Conservation (phyloP, 2,888 invertebrate genomes). For the Cosmia pyralina region DNA sequence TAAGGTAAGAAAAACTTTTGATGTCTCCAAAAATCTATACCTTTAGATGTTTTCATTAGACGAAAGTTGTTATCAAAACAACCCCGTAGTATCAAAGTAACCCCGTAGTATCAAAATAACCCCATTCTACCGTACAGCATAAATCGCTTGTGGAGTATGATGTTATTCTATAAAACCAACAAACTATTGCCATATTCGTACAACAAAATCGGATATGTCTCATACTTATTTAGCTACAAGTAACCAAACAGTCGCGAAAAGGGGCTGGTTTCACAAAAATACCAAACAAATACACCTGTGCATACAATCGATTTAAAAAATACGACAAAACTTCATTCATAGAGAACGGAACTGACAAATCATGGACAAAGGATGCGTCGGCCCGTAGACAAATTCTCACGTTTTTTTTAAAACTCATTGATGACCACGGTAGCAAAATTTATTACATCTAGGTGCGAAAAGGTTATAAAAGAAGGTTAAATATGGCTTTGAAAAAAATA, state of each 20-base stretch:
- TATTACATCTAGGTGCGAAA: slow-evolving; percentile 77
- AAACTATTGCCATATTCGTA: slow-evolving; percentile 21
- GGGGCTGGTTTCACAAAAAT: slow-evolving; percentile 53
- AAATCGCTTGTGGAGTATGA: background rate
- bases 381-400: slow-evolving; percentile 83
- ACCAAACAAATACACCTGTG: slow-evolving; percentile 85
- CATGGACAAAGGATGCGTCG: slow-evolving; percentile 76
- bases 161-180: slow-evolving; percentile 32
- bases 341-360: slow-evolving; percentile 83
- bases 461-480: slow-evolving; percentile 63
- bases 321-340: slow-evolving; percentile 75
- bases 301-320: slow-evolving; percentile 74
- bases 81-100: no score
- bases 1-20: no score
- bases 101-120: no score
- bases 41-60: no score
- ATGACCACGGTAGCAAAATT: slow-evolving; percentile 80
- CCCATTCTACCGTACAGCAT: no score
- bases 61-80: no score
- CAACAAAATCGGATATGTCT: slow-evolving; percentile 35
- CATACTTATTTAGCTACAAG: slow-evolving; percentile 61
- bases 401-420: slow-evolving; percentile 75
- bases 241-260: slow-evolving; percentile 61
- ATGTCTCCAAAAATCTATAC: no score
- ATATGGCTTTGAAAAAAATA: slow-evolving; percentile 49